These are phyloP conservation scores for Phalloptychus januarius DNA, from an alignment of 2,797 vertebrate genomes.

Conservation along the genomic window DNA sequence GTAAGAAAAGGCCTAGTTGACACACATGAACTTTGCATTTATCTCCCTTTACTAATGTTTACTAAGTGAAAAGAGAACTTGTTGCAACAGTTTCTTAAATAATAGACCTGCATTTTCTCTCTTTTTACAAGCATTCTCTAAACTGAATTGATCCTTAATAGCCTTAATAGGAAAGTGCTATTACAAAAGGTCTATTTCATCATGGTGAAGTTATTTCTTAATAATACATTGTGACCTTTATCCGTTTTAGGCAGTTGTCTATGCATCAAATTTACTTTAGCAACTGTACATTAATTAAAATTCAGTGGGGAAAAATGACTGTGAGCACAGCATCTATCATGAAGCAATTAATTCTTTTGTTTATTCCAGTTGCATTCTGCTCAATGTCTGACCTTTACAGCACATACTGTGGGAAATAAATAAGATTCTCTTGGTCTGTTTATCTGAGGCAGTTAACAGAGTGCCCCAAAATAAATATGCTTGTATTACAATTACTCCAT, in stretches of 20 bases:
- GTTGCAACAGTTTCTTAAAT: constrained; percentile 10
- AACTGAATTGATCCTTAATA: neutral
- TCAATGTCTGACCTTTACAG: constrained; percentile 57
- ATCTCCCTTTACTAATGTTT: constrained; percentile 16
- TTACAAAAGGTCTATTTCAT: neutral
- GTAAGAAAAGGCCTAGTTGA: constrained; percentile 12
- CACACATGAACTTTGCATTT: constrained; percentile 39
- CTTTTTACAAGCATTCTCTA: neutral
- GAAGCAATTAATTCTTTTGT: constrained; percentile 42
- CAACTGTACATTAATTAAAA: constrained; percentile 24
- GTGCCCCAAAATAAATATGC: constrained; percentile 42
- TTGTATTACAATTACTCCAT: constrained; percentile 49
- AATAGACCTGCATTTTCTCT: neutral
- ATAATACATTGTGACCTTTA: neutral
- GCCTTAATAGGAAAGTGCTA: neutral
- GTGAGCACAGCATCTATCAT: constrained; percentile 22
- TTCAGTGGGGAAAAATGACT: constrained; percentile 11
- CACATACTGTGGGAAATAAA: constrained; percentile 46
- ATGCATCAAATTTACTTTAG: constrained; percentile 4
- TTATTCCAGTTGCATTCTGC: constrained; percentile 35
- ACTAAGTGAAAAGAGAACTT: constrained; percentile 16
- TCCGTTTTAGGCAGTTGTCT: neutral
- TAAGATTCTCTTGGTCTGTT: constrained; percentile 38
- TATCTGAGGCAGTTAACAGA: constrained; percentile 44
- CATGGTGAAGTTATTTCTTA: neutral